A percentile compares a stretch with the other conserved stretches of the same genome.
Conservation (phyloP, 1,140 invertebrate genomes). For the Lanistes nyassanus region DNA sequence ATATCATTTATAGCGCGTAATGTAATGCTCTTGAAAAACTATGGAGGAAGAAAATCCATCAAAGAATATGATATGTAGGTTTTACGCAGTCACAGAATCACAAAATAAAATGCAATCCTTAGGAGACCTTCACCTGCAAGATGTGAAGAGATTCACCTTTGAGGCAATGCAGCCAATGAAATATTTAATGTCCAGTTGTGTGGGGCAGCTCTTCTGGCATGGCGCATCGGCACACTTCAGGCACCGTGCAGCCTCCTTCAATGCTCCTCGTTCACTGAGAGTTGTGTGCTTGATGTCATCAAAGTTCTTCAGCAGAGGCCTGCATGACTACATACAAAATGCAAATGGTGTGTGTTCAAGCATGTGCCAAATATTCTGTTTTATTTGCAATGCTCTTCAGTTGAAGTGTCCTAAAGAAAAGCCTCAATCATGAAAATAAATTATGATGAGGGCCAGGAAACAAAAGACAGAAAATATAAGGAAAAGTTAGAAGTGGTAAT, state of each 20-base stretch:
- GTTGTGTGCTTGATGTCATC: slow-evolving; percentile 98
- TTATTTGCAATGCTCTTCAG: not conserved
- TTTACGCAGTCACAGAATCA: too few relatives aligned
- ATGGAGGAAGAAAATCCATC: too few relatives aligned
- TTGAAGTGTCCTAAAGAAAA: not conserved
- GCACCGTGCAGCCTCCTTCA: slow-evolving; percentile 90
- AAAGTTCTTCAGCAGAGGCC: slow-evolving; percentile 87
- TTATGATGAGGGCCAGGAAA: not conserved
- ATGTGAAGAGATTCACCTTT: too few relatives aligned
- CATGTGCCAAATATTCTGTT: not conserved
- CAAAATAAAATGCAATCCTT: too few relatives aligned
- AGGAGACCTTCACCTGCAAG: too few relatives aligned
- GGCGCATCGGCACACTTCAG: slow-evolving; percentile 98
- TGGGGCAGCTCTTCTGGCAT: slow-evolving; percentile 98
- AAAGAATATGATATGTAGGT: too few relatives aligned
- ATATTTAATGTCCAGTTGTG: slow-evolving; percentile 94
- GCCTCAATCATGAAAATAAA: not conserved
- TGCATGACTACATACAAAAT: slow-evolving; percentile 72
- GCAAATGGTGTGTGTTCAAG: slow-evolving; percentile 11
- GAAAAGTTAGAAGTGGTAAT: not conserved
- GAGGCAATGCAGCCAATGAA: slow-evolving; percentile 97
- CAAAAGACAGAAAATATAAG: not conserved
- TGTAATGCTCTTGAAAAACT: too few relatives aligned
- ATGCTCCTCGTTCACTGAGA: slow-evolving; percentile 90
- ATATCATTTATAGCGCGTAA: too few relatives aligned